Conservation (phyloP, 2,797 vertebrate species). For the Dendrocincla fuliginosa region DNA sequence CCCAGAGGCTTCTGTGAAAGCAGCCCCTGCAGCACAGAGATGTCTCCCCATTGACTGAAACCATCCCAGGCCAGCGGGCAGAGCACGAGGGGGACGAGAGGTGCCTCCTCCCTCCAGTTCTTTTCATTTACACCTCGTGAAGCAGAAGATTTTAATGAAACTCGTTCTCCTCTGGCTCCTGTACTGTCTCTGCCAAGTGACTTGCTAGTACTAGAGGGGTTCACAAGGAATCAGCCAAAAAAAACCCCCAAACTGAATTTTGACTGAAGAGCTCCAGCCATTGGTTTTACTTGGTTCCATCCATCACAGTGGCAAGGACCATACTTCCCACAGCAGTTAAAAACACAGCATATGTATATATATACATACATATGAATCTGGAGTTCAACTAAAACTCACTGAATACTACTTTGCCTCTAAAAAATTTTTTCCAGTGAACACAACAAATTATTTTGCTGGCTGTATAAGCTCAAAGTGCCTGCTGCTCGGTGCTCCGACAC, state of each 20-base stretch:
- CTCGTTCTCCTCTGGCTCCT: background rate
- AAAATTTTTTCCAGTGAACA: background rate
- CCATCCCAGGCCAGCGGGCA: background rate
- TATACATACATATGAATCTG: background rate
- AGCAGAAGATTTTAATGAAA: background rate
- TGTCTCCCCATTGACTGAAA: background rate
- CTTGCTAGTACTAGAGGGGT: background rate
- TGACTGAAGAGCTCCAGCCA: background rate
- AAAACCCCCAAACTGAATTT: background rate
- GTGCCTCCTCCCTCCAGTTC: background rate
- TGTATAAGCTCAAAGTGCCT: background rate
- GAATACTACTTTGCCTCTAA: background rate
- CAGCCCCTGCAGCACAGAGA: background rate
- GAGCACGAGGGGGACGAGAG: background rate
- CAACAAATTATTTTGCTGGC: background rate
- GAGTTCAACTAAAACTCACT: slow-evolving; percentile 11
- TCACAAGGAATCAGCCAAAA: background rate
- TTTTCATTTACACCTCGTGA: background rate
- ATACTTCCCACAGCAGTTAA: background rate
- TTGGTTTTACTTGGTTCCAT: background rate
- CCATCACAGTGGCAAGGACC: background rate
- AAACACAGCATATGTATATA: background rate
- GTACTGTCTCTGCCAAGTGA: background rate
- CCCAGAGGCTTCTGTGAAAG: background rate
- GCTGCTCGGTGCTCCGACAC: background rate